Evolutionary conservation across 2,797 vertebrate species (phyloP).

Genomic region (Cercopithecus petaurista): DNA sequence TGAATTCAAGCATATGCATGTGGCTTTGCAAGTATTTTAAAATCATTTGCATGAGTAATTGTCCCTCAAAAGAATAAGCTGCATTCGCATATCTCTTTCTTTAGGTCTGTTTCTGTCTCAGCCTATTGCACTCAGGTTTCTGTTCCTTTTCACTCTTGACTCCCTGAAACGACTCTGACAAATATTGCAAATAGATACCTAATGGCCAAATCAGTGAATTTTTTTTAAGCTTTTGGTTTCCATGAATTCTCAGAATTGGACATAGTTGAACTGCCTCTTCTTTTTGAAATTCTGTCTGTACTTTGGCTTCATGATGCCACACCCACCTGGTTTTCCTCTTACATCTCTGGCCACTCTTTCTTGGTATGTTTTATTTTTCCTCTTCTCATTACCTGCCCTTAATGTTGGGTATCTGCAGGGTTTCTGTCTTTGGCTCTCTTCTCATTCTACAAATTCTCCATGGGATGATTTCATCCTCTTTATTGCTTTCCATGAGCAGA

Average conservation of each 20-base stretch:
- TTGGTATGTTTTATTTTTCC: neutral
- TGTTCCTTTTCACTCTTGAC: neutral
- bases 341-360: neutral
- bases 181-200: neutral
- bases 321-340: neutral
- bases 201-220: neutral
- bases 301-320: neutral
- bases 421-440: neutral
- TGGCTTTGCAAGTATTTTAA: slow-evolving; percentile 13
- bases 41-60: neutral
- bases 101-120: neutral
- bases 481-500: neutral
- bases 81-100: neutral
- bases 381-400: neutral
- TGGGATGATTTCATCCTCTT: neutral
- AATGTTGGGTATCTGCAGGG: neutral
- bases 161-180: neutral
- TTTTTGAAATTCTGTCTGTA: neutral
- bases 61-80: neutral
- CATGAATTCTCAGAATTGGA: neutral
- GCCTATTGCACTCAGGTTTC: neutral
- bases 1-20: neutral
- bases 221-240: neutral
- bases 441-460: neutral
- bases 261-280: neutral